Evolutionary conservation across 1,140 invertebrate species (phyloP).

Genomic region (Stenopsyche tienmushanensis): DNA sequence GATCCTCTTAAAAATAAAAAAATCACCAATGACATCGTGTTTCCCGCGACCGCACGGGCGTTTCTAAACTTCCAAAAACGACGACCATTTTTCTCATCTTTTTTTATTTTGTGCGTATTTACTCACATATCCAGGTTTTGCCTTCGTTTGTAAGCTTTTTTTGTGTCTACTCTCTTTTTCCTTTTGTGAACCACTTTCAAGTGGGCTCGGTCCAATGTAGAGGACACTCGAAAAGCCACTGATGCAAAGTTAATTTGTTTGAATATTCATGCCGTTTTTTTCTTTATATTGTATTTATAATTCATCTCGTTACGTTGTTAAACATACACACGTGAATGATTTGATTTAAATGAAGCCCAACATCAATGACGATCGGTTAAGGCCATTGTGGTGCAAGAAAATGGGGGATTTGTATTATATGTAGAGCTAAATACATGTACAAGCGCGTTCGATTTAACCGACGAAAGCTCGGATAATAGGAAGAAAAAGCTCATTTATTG

Average conservation of each 20-base stretch:
- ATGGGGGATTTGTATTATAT: too few species aligned
- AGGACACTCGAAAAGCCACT: conserved; percentile 37
- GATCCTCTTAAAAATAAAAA: too few species aligned
- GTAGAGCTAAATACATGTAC: too few species aligned
- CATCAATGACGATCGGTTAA: conserved; percentile 19
- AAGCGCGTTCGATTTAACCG: too few species aligned
- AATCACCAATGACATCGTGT: too few species aligned
- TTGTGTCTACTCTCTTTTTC: conserved; percentile 16
- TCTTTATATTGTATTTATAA: conserved; percentile 23
- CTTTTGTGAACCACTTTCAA: conserved; percentile 28
- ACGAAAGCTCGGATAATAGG: too few species aligned
- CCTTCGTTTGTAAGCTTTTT: background rate
- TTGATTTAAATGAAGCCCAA: conserved; percentile 17
- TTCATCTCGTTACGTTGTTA: conserved; percentile 32
- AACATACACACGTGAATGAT: conserved; percentile 18
- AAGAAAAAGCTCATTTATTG: too few species aligned
- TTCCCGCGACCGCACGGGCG: too few species aligned
- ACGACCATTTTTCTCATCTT: too few species aligned
- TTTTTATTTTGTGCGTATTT: background rate
- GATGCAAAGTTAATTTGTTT: conserved; percentile 39
- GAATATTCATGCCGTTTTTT: conserved; percentile 37
- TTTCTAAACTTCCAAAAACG: too few species aligned
- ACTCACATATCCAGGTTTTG: background rate
- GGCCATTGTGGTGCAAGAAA: background rate
- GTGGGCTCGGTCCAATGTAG: conserved; percentile 30